These are phyloP conservation scores for Hybos culiciformis DNA, from an alignment of 2,888 invertebrate species.

Conservation along the genomic window DNA sequence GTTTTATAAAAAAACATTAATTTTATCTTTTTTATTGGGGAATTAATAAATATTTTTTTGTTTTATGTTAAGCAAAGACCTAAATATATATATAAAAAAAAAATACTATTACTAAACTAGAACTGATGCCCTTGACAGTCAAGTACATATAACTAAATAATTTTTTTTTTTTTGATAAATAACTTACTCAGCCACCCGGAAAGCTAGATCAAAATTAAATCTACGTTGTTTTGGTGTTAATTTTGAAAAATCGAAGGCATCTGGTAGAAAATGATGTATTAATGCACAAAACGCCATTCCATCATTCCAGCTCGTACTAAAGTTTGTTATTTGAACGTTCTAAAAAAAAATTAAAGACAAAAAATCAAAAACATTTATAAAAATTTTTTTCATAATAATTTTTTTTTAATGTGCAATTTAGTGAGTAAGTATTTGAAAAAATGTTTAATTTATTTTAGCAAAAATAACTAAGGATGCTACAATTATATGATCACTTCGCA, in stretches of 20 bases:
- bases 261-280: conserved; percentile 94
- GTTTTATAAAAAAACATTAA: conserved; percentile 1
- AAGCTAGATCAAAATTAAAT: conserved; percentile 94
- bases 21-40: no score
- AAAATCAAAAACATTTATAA: conserved; percentile 1
- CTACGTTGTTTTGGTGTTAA: conserved; percentile 80
- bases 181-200: conserved; percentile 94
- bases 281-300: conserved; percentile 98
- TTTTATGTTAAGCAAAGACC: no score
- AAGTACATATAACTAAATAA: no score
- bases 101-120: no score
- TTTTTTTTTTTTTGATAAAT: not conserved
- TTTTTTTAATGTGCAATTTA: not conserved
- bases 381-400: not conserved
- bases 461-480: no score
- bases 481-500: no score
- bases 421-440: no score
- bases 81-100: no score
- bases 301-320: conserved; percentile 97
- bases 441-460: no score
- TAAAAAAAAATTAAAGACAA: conserved; percentile 31
- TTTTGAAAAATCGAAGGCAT: conserved; percentile 87
- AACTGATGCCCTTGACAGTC: no score
- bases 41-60: no score
- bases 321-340: conserved; percentile 97